Evolutionary conservation across 2,113 vertebrate species (phyloP).

Genomic region (Tringa solitaria): DNA sequence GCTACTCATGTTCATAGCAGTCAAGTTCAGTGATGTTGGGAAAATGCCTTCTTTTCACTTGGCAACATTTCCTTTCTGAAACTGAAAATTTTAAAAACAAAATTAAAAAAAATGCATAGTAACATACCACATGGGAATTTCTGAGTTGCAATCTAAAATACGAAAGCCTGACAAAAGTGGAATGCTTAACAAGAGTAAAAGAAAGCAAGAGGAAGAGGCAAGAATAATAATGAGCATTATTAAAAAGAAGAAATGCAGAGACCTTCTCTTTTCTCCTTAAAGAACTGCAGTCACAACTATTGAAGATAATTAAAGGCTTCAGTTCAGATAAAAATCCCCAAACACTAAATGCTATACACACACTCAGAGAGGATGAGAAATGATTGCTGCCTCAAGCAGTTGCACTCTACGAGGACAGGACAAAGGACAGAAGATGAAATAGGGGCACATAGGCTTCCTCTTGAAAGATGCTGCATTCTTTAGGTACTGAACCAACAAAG

Average conservation of each 20-base stretch:
- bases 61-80: neutral
- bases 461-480: neutral
- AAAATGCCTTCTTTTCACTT: neutral
- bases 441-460: neutral
- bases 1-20: neutral
- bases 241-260: neutral
- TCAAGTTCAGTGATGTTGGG: neutral
- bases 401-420: neutral
- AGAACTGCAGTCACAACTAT: neutral
- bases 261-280: neutral
- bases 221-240: conserved; percentile 30
- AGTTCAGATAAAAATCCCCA: conserved; percentile 21
- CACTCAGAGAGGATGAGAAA: neutral
- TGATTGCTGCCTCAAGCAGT: conserved; percentile 1
- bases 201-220: neutral
- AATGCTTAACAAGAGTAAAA: neutral
- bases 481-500: conserved; percentile 5
- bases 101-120: neutral
- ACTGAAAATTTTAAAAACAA: neutral
- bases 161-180: neutral
- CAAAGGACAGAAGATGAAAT: conserved; percentile 36
- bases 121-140: neutral
- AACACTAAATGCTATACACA: neutral
- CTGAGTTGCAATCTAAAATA: neutral
- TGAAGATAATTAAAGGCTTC: conserved; percentile 18